phyloP scores from a whole-genome alignment of 92 coral and sea anemone genomes.

The Palythoa grandis region DNA sequence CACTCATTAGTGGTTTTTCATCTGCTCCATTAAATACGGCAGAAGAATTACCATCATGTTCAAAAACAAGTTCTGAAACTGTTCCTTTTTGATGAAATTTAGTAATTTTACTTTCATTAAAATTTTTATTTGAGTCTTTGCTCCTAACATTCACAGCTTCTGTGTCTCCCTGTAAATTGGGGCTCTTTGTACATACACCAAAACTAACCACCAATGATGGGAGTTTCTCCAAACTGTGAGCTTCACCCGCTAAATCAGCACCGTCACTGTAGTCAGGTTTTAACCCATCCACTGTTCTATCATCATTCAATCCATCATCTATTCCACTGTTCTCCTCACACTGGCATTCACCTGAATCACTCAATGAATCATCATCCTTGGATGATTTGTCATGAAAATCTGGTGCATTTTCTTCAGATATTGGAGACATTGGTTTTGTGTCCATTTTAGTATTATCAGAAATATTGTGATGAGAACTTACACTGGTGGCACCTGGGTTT shows the following conservation, averaged over 20 bases:
- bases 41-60: neutral
- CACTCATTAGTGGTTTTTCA: neutral
- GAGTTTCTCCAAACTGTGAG: neutral
- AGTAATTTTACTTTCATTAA: neutral
- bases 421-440: slow-evolving; percentile 44
- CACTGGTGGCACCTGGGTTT: neutral
- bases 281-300: neutral
- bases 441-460: neutral
- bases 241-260: neutral
- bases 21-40: neutral
- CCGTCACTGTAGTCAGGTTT: neutral
- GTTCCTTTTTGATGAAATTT: neutral
- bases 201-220: neutral
- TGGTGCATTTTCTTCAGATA: slow-evolving; percentile 55
- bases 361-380: neutral
- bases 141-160: neutral
- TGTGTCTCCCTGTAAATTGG: neutral
- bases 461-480: neutral
- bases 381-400: slow-evolving; percentile 27
- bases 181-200: neutral
- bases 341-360: neutral
- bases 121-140: neutral
- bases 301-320: neutral
- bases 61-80: neutral
- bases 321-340: neutral